Base-by-base conservation (phyloP, 2,888 invertebrate genomes). In the Rhingia rostrata region DNA sequence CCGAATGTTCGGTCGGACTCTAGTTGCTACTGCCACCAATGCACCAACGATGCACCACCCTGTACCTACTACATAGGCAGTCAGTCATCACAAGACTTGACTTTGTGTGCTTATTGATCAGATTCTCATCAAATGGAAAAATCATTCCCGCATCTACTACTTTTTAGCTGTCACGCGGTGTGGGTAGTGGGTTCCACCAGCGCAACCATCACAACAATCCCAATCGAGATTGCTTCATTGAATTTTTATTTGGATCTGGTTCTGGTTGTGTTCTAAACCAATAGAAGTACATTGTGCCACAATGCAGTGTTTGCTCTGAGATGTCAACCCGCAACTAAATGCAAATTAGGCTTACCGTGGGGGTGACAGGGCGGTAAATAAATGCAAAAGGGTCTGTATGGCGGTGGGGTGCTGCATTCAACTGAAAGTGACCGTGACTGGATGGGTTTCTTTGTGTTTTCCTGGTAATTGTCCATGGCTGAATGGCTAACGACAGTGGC, bases 391-490 rank as follows among this genome's bases (percentile, higher is more conserved):
- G 30, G 51, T 30, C 32, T 33, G 12, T 22, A 22, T 22, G 22
- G 22, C 22, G 22, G 1, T 22, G 22, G 22, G 22, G 14, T 39
- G n/a, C 39, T 51, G 64, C 30, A 51, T 51, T 49, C 51, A 64
- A 64, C 49, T 64, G 64, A 39, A 6, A 60, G 14, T 43, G n/a
- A 6, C 7, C 30, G 9, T 32, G 12, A 37, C 14, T 32, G 33
- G 60, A 32, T 32, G 33, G 22, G 22, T 53, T 53, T 33, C 9
- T 12, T 58, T 60, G 43, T 61, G 51, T 22, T 67, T 75, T 67
- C 53, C 53, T 41, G 69, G 39, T 45, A 63, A 69, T 63, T 32
- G 51, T 56, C 72, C 70, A 78, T 72, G 78, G 78, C 64, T 70
- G 70, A 70, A 70, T 43, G 70, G 70, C 56, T 64, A 32, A 70